Evolutionary conservation across 2,888 invertebrate species (phyloP), one percentile per base, ranked within the genome.

Genomic region (Pomacea canaliculata): DNA sequence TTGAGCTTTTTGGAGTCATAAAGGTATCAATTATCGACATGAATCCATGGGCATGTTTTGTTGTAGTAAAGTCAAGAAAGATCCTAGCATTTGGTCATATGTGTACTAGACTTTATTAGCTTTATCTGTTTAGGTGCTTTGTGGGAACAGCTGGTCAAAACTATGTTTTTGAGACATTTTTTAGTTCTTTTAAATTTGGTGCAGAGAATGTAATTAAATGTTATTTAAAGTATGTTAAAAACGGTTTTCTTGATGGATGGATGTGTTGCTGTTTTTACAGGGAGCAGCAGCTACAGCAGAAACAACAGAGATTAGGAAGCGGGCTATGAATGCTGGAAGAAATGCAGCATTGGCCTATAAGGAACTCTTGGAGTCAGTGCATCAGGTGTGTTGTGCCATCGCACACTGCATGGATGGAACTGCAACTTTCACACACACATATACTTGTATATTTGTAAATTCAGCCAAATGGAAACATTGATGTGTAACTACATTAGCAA

Each of bases 1-100:
- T 96, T 23, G 98, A 99, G 88, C 95, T 99, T 93, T 92, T 99
- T 75, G 92, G 94, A 1, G 95, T 96, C 12, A 96, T 96, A 91
- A 96, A 97, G 92, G 94, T 94, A 71, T 49, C 51, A 56, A 37
- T 37, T 37, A 37, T 37, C 37, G 51, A 37, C 3, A 37, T 5
- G 5, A 37, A 37, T 37, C 37, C 37, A 37, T 1, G 37, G 3
- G 37, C 37, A 37, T 10, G 8, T 56, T 16, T 56, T 56, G 51
- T 56, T 56, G 51, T 8, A 56, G 1, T 2, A 56, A 56, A 56
- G 10, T 56, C 51, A 3, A 56, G 51, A 0, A 56, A 56, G 0
- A 56, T 13, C 12, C 10, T 4, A 16, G 51, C 10, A 56, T 13
- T 56, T 10, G 16, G 51, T 16, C 51, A 56, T 56, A 13, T 16